Percentiles rank a stretch among this genome's conserved stretches.
phyloP scores from a whole-genome alignment of 2,113 vertebrate genomes.

The Murina feae region DNA sequence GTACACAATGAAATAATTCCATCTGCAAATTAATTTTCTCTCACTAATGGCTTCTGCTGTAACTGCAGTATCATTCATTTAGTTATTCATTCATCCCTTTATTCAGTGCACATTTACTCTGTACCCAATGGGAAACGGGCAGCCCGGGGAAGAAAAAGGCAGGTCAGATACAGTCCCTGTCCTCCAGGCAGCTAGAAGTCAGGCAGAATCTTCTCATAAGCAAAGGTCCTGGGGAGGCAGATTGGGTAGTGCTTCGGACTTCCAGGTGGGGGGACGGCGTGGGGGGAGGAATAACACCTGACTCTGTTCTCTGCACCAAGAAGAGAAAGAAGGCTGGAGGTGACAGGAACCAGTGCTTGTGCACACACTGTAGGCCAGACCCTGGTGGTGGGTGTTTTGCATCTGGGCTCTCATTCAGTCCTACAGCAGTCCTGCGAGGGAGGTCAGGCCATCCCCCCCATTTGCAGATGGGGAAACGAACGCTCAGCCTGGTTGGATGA shows the following conservation, averaged over 20 bases:
- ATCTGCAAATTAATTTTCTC: conserved; percentile 67
- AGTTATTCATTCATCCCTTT: conserved; percentile 31
- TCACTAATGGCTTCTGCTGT: conserved; percentile 43
- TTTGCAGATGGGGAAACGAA: not conserved
- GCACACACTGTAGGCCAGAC: too few species aligned
- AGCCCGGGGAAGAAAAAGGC: not conserved
- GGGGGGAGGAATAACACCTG: not conserved
- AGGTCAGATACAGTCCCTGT: not conserved
- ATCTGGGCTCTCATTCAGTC: not conserved
- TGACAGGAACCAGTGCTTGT: not conserved
- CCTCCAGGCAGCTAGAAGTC: not conserved
- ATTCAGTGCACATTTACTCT: not conserved
- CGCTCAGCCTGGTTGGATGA: not conserved
- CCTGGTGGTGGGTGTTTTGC: not conserved
- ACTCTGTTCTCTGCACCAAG: not conserved
- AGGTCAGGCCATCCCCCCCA: not conserved
- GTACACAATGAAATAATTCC: conserved; percentile 53
- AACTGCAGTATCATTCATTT: conserved; percentile 24
- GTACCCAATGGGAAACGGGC: not conserved
- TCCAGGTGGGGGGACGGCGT: not conserved
- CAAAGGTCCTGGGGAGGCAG: not conserved
- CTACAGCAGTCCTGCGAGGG: not conserved
- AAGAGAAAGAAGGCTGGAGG: not conserved
- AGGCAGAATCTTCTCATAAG: not conserved
- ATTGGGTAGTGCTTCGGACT: not conserved